Conservation (phyloP, 2,113 vertebrate genomes). For the Calypte anna region DNA sequence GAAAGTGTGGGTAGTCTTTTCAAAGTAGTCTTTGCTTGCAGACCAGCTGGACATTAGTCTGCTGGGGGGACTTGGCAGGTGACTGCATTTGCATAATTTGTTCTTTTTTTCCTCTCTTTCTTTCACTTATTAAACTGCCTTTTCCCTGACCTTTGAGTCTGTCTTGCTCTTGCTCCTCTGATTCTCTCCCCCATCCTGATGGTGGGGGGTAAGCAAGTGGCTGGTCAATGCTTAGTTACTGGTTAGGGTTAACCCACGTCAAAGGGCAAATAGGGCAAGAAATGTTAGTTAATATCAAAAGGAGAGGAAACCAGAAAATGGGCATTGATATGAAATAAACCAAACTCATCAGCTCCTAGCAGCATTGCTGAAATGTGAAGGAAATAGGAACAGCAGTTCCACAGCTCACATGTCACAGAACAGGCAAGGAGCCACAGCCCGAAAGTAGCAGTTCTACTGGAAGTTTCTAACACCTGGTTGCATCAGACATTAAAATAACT, state of each 20-base stretch:
- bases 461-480: background rate
- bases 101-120: background rate
- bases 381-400: background rate
- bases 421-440: background rate
- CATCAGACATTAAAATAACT: background rate
- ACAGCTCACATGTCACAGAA: background rate
- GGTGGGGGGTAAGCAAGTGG: rapidly evolving
- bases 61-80: background rate
- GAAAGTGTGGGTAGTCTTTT: background rate
- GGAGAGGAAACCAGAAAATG: background rate
- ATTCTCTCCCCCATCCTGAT: background rate
- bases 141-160: background rate
- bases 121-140: background rate
- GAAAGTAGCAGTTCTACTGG: background rate
- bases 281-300: background rate
- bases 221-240: background rate
- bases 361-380: background rate
- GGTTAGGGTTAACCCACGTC: background rate
- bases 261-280: background rate
- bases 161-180: background rate
- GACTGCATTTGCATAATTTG: background rate
- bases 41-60: rapidly evolving
- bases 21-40: background rate
- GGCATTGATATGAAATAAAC: background rate
- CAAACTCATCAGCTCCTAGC: background rate